Conservation (phyloP, 2,113 vertebrate species). For the Paedocypris sp. region DNA sequence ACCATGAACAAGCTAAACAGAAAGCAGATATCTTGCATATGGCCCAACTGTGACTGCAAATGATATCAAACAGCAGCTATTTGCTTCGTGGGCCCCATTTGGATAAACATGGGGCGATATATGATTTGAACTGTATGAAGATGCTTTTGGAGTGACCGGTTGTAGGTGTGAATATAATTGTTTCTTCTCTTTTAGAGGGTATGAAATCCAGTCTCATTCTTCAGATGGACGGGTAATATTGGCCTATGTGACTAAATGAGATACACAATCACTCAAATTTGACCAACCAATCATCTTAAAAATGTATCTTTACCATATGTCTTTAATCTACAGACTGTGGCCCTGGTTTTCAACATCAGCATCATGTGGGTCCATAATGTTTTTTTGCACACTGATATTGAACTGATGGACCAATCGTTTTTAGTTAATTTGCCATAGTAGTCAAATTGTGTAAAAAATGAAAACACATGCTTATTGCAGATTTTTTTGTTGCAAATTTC, state of each 20-base stretch:
- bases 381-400: too few relatives aligned
- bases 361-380: too few relatives aligned
- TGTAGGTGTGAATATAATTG: conserved; percentile 25
- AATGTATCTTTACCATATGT: neutral
- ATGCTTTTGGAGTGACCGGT: conserved; percentile 35
- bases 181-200: conserved; percentile 16
- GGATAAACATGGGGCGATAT: conserved; percentile 15
- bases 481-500: too few relatives aligned
- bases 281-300: conserved; percentile 21
- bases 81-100: conserved; percentile 5
- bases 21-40: conserved; percentile 19
- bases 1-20: conserved; percentile 41
- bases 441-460: too few relatives aligned
- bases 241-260: conserved; percentile 25
- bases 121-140: conserved; percentile 19
- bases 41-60: conserved; percentile 4
- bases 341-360: neutral
- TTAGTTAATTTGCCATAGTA: too few relatives aligned
- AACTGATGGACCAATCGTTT: too few relatives aligned
- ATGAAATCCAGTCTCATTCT: conserved; percentile 16
- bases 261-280: conserved; percentile 25
- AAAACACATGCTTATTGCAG: too few relatives aligned
- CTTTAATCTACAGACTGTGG: neutral
- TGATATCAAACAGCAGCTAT: conserved; percentile 2
- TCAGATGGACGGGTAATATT: conserved; percentile 10